A percentile compares a stretch with the other conserved stretches of the same genome.
Evolutionary conservation across 2,888 invertebrate genomes (phyloP).

Genomic region (Polyommatus icarus): DNA sequence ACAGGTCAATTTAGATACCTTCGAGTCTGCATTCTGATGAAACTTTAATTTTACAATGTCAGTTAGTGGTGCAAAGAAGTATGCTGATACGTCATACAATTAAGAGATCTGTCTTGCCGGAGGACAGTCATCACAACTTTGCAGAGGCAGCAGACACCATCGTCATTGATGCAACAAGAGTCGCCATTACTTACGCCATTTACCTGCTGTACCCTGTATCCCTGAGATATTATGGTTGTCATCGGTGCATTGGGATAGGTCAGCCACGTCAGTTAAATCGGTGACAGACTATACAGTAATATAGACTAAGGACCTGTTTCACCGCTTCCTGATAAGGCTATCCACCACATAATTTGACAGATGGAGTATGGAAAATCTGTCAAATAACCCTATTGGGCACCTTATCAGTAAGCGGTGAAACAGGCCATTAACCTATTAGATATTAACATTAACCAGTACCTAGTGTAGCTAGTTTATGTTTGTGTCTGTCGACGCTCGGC

Average conservation of each 20-base stretch:
- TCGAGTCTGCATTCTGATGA: neutral
- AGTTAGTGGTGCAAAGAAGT: neutral
- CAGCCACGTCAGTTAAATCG: neutral
- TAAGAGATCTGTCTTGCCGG: neutral
- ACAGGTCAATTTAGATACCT: neutral
- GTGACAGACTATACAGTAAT: neutral
- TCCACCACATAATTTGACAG: too few relatives aligned
- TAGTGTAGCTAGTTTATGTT: neutral
- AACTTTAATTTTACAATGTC: neutral
- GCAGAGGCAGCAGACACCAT: neutral
- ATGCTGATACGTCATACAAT: neutral
- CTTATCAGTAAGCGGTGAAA: too few relatives aligned
- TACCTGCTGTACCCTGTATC: neutral
- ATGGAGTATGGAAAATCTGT: too few relatives aligned
- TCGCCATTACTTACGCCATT: neutral
- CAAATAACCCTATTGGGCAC: too few relatives aligned
- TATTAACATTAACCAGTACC: neutral
- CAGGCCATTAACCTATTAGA: too few relatives aligned
- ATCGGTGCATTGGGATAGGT: neutral
- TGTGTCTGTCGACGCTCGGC: conserved; percentile 2
- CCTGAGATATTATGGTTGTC: neutral
- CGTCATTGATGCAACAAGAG: neutral
- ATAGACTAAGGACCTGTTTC: too few relatives aligned
- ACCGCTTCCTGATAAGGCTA: too few relatives aligned
- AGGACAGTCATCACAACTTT: conserved; percentile 37